Evolutionary conservation across 1,140 invertebrate genomes (phyloP), one percentile per base, ranked within the genome.

Genomic region (Diorhabda elongata): DNA sequence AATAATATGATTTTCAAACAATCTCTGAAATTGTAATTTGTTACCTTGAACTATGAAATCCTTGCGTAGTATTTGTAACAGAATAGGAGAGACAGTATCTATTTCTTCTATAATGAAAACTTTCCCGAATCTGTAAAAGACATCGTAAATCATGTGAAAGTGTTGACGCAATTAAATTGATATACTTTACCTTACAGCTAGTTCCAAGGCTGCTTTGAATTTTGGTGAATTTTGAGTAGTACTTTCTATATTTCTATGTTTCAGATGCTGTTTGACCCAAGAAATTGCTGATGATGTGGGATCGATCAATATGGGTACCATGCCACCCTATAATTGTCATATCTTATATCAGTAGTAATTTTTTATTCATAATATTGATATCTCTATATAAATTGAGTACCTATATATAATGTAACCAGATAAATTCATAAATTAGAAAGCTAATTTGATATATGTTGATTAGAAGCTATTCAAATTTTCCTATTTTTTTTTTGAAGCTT

Each of bases 71-170:
- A 94, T 78, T 2, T 91, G 88, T 67, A 88, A 85, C 2, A 94
- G 76, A n/a, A 88, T 79, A 4, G 90, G 85, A 67, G 90, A 87
- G 42, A 93, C 84, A 7, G 77, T 76, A 73, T 88, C 87, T 2
- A 90, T 84, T 64, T 98, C 96, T 76, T 93, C 90, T 44, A 99
- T 86, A 3, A 99, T 86, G 2, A 99, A 78, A 0, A 90, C 90
- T 82, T 99, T 98, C 1, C 96, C 96, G 84, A 99, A 97, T 71
- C 97, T 89, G 69, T 42, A 67, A 69, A 65, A 69, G 61, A 70
- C 7, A 58, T 8, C 8, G 58, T 61, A 44, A 66, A 58, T 61
- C n/a, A 26, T 68, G 11, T 44, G 69, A 26, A 26, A 26, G 26
- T 26, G 26, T 26, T 26, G 26, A 26, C 26, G 61, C 62, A 59